Evolutionary conservation across 2,888 invertebrate species (phyloP), one percentile per base, ranked within the genome.

Genomic region (Atethmia centrago): DNA sequence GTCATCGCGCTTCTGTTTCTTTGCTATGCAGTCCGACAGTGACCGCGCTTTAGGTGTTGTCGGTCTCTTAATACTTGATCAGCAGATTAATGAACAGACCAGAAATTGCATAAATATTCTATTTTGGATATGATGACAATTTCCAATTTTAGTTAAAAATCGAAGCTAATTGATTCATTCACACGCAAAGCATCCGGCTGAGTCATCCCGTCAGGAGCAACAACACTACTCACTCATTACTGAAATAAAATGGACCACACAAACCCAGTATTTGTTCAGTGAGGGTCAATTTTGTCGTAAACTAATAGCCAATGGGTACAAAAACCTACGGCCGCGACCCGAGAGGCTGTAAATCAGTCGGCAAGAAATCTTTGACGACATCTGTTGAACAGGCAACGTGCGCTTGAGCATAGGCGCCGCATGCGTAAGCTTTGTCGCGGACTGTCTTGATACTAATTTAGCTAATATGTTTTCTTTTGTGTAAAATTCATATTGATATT

Each of bases 261-360:
- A 87, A 80, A 12, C 73, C 56, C 83, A 87, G 86, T 90, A 88
- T 90, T 90, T 90, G 86, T 83, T 86, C 89, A 85, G 83, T 75
- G 74, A 83, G 79, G 85, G 87, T 78, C 68, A 84, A 76, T 83
- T 87, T 85, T 74, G 88, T 88, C 90, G 85, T 92, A 90, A 92
- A 88, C 64, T 49, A 63, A 71, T 77, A 58, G 59, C n/a, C 65
- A 45, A 77, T 67, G 83, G 82, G 40, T 71, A 88, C 86, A 90
- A 91, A 92, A 92, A 87, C 82, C 69, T 81, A 68, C 75, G 80
- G 74, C 85, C 85, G 79, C 77, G 85, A 85, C 86, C 79, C 82
- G 83, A 85, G 82, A 85, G 77, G 76, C 89, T 86, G 92, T 94
- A 94, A 94, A 94, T 94, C 93, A 90, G 85, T 91, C 90, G 87